These are phyloP conservation scores for Setipinna tenuifilis DNA, from an alignment of 2,797 vertebrate species.

Conservation along the genomic window DNA sequence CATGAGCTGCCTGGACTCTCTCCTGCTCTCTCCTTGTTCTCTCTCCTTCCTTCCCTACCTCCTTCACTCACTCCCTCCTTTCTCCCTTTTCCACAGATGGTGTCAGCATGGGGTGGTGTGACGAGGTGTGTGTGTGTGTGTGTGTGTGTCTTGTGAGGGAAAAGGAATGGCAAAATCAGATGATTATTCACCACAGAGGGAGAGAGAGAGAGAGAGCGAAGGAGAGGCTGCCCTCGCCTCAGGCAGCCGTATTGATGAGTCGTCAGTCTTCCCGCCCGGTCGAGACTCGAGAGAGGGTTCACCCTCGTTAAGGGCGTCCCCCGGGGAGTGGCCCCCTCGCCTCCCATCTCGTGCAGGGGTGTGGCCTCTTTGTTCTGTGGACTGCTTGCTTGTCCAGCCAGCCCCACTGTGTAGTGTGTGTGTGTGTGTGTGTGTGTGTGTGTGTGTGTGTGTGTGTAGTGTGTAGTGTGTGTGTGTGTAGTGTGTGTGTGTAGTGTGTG, in stretches of 20 bases:
- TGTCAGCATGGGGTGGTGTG: slow-evolving; percentile 6
- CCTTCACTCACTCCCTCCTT: not conserved
- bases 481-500: not conserved
- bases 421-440: no score
- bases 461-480: no score
- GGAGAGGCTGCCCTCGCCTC: not conserved
- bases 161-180: not conserved
- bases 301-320: no score
- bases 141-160: not conserved
- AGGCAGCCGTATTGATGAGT: not conserved
- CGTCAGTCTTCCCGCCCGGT: not conserved
- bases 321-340: not conserved
- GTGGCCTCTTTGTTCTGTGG: slow-evolving; percentile 13
- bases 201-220: not conserved
- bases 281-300: no score
- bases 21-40: slow-evolving; percentile 18
- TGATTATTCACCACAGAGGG: not conserved
- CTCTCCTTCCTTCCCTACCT: not conserved
- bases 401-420: no score
- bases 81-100: slow-evolving; percentile 6
- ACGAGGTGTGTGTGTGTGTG: not conserved
- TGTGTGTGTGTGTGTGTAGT: no score
- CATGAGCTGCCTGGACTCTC: slow-evolving; percentile 21
- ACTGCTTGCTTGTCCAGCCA: not conserved
- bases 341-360: not conserved